These are phyloP conservation scores for Herpetotheres cachinnans DNA, from an alignment of 2,113 vertebrate species.

Conservation along the genomic window DNA sequence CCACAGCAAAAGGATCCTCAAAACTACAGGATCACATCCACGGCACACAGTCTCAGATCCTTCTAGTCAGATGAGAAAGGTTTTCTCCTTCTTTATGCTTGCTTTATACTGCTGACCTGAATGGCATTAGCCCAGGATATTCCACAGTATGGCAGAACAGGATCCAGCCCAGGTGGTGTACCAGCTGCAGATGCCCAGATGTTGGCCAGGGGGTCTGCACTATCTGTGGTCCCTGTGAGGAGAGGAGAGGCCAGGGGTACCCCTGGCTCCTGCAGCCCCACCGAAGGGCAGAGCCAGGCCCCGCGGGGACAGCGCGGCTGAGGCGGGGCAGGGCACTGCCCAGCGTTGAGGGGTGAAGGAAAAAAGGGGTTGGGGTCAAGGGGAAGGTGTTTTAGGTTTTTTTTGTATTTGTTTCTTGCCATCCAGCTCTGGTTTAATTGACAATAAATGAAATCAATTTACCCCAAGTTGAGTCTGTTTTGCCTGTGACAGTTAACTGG, in stretches of 20 bases:
- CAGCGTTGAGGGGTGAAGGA: rapidly evolving
- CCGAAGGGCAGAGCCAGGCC: rapidly evolving
- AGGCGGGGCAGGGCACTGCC: not conserved
- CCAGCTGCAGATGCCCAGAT: rapidly evolving
- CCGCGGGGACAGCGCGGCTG: rapidly evolving
- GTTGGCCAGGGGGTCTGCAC: rapidly evolving
- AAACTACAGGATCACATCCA: not conserved
- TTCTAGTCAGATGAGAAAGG: not conserved
- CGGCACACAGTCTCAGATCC: not conserved
- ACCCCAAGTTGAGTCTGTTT: not conserved
- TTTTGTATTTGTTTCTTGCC: not conserved
- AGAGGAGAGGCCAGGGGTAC: too few species aligned
- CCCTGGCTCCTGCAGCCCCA: not conserved
- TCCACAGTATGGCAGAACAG: not conserved
- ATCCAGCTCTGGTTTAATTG: not conserved
- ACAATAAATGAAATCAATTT: not conserved
- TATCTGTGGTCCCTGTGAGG: not conserved
- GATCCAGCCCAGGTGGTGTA: not conserved
- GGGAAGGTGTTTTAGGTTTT: not conserved
- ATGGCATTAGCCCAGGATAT: not conserved
- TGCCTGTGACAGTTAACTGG: not conserved
- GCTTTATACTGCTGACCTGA: not conserved
- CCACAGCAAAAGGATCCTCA: not conserved
- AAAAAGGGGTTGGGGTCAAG: not conserved
- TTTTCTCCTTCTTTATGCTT: not conserved